Conservation (phyloP, 2,113 vertebrate genomes). For the Phalacrocorax carbo region DNA sequence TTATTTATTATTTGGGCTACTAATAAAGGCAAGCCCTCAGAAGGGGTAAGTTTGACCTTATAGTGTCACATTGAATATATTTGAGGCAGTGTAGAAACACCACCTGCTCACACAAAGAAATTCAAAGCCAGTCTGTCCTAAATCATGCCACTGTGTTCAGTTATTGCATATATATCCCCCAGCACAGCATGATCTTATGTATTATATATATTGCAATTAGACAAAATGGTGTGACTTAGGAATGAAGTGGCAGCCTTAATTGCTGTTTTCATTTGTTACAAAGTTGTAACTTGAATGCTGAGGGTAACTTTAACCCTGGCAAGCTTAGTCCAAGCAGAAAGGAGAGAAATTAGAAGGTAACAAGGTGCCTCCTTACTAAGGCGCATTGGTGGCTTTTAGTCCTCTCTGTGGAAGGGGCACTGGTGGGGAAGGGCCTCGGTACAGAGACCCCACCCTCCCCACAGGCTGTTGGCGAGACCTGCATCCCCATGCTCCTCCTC, state of each 20-base stretch:
- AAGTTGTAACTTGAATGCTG: constrained; percentile 30
- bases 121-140: constrained; percentile 69
- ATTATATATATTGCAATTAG: constrained; percentile 74
- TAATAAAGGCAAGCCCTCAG: constrained; percentile 60
- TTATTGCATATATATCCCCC: constrained; percentile 71
- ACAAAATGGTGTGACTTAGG: constrained; percentile 68
- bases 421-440: fast-evolving
- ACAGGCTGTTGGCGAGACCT: not conserved
- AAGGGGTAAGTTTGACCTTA: constrained; percentile 70
- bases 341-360: not conserved
- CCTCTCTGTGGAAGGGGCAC: not conserved
- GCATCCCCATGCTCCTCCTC: not conserved
- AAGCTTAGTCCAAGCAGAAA: not conserved
- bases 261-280: constrained; percentile 64
- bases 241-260: constrained; percentile 70
- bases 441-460: not conserved
- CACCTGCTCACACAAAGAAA: constrained; percentile 71
- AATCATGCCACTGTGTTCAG: constrained; percentile 68
- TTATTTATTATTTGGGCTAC: constrained; percentile 54
- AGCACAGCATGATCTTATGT: constrained; percentile 73
- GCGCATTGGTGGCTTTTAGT: not conserved
- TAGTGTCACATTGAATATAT: constrained; percentile 70
- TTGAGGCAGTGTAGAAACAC: constrained; percentile 64
- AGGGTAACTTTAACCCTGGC: constrained; percentile 35
- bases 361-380: not conserved